Base-by-base conservation (phyloP, 2,113 vertebrate species). In the Pyxicephalus adspersus region DNA sequence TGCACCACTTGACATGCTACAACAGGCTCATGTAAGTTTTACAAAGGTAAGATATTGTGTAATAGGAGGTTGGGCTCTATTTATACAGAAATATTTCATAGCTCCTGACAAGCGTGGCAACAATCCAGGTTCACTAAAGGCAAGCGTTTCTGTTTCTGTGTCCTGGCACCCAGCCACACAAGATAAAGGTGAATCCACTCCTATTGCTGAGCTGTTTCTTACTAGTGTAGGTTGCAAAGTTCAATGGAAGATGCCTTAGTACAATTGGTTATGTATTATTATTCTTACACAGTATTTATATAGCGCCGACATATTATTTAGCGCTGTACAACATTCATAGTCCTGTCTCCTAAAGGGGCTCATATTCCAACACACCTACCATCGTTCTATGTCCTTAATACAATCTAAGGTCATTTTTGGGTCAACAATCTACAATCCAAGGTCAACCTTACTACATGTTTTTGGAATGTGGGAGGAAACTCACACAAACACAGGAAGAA, bases 91-190 rank as follows among this genome's bases (percentile, higher is more conserved):
- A n/a, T 77, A n/a, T 57, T 70, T 64, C 0, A 0, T 51, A 5
- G 64, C 19, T 75, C 60, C 50, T 75, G 70, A 28, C 58, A 57
- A 2, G 0, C 2, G 1, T 63, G 60, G 45, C 29, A 63, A 82
- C 3, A 17, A 84, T 85, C 68, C 25, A 18, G 64, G 22, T 77
- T 80, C 73, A 68, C 52, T 60, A 77, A 61, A 77, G 52, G 17
- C 7, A 1, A n/a, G 64, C n/a, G 51, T 65, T 57, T 22, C 22
- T 29, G 16, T 54, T 63, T 17, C 20, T 38, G 4, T 31, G 23
- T 51, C 15, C 31, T 80, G 57, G 78, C 58, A 2, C n/a, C 60
- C 15, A 15, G 26, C 55, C 57, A 26, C 31, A 17, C 4, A 1
- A 71, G 57, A 63, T 52, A 63, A 64, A 52, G 38, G 66, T 58